Base-by-base conservation (phyloP, 2,888 invertebrate genomes). In the Eupithecia exiguata region DNA sequence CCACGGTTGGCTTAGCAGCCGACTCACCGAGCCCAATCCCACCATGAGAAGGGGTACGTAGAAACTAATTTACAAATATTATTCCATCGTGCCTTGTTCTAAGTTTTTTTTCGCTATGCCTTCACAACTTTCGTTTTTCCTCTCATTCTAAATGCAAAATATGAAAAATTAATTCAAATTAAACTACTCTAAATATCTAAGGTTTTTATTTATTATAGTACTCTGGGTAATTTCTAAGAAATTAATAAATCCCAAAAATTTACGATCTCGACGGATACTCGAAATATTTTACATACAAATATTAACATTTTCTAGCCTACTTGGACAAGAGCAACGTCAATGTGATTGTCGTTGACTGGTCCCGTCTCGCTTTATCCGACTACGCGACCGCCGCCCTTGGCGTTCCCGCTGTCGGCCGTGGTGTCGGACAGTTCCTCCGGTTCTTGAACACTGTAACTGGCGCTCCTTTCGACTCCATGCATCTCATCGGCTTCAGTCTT, bases 401-500 rank as follows among this genome's bases (percentile, higher is more conserved):
- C 36, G 87, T 93, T 1, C 90, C 94, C 18, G 89, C 80, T 0
- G 87, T 93, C 0, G 94, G 94, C 0, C 87, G 87, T 49, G 91
- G 89, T 1, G 79, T 94, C 0, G 95, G 94, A 18, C 86, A 88
- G 72, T 93, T 95, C 82, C 76, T 95, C 1, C 78, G 80, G 10
- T 93, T 92, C 80, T 75, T 93, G 0, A 82, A 84, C 77, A 78
- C 78, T 0, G 82, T 81, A 0, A 88, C 90, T 70, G 90, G 91
- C 0, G 84, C 88, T 0, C 81, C 85, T 1, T 85, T 84, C 58
- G 80, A 82, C 46, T 79, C 80, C 40, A 88, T 94, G 82, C 95
- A 95, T 72, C 80, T 95, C 21, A 82, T 93, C 14, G 95, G 95
- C 21, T 92, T 94, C 81, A 94, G 95, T 80, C 85, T 95, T 71